These are phyloP conservation scores for Drosophila atroscutellata DNA, from an alignment of 2,888 invertebrate genomes.

Conservation along the genomic window DNA sequence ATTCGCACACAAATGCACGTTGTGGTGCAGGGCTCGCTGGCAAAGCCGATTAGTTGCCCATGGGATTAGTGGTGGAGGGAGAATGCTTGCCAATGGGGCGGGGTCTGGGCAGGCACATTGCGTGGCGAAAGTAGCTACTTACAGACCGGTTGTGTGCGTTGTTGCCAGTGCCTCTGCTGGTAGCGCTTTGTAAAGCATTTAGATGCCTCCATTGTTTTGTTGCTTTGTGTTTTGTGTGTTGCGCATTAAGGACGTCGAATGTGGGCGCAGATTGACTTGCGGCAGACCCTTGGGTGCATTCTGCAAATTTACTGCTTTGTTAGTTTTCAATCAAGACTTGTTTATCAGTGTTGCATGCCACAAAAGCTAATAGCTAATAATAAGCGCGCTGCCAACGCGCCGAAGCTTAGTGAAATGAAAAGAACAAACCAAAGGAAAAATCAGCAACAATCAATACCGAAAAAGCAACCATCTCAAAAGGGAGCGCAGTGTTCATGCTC, in stretches of 20 bases:
- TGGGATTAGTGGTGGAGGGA: slow-evolving; percentile 8
- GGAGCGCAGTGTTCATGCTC: not conserved
- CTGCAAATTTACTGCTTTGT: slow-evolving; percentile 66
- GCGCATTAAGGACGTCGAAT: slow-evolving; percentile 25
- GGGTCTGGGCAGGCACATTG: not conserved
- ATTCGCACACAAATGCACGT: not conserved
- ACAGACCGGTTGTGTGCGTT: slow-evolving; percentile 13
- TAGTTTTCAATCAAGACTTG: slow-evolving; percentile 79
- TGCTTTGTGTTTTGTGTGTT: slow-evolving; percentile 23
- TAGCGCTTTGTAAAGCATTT: slow-evolving; percentile 50
- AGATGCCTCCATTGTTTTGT: slow-evolving; percentile 50
- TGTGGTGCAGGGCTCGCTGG: slow-evolving; percentile 22
- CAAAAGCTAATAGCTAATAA: slow-evolving; percentile 71
- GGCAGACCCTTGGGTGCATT: slow-evolving; percentile 55
- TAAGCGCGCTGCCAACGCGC: slow-evolving; percentile 28
- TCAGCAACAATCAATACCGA: slow-evolving; percentile 23
- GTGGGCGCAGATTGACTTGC: not conserved
- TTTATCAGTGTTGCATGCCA: slow-evolving; percentile 66
- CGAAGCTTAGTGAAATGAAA: slow-evolving; percentile 19
- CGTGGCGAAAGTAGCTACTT: slow-evolving; percentile 6
- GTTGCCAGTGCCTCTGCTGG: slow-evolving; percentile 6
- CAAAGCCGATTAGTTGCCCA: slow-evolving; percentile 52
- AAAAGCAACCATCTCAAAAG: slow-evolving; percentile 3
- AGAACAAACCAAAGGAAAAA: slow-evolving; percentile 20
- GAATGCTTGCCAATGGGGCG: not conserved